Evolutionary conservation across 2,113 vertebrate genomes (phyloP), one percentile per base, ranked within the genome.

Genomic region (Maccullochella peelii): DNA sequence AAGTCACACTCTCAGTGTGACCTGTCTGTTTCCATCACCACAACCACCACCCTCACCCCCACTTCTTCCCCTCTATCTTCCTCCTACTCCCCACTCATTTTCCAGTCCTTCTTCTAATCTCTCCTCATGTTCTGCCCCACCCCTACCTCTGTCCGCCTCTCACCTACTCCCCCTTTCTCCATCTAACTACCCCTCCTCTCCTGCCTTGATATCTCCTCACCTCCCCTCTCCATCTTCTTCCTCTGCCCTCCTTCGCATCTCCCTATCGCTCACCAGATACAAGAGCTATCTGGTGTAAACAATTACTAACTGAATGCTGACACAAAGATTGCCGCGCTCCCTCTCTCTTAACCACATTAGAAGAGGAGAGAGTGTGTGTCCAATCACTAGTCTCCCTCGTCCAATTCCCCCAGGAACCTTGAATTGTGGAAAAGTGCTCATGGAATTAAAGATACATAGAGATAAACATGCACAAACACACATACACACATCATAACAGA

Each of bases 291-390:
- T 68, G 62, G 52, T 80, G 82, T 88, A 89, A 90, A 92, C 87
- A 93, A 85, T 89, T 84, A 79, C 84, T 77, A 82, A 89, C 57
- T 73, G 77, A 88, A 91, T 88, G 82, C 88, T 87, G 90, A 86
- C 84, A 78, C 83, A 74, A 63, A 84, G 77, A 90, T 71, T 85
- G 85, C 72, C 16, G 61, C 50, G 15, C 55, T 79, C 73, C 76
- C 47, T 73, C 86, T 80, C 55, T 79, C 36, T 79, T 80, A 83
- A 87, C 66, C 78, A 85, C 84, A 85, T 84, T 61, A 81, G 70
- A 70, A 55, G 71, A 79, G 59, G 58, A 73, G 66, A 25, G 79
- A 61, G 72, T 54, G 74, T 50, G 59, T 42, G 72, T 54, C 67
- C 70, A 42, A 78, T 80, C 79, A 62, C 80, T 63, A n/a, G 67